phyloP scores from a whole-genome alignment of 2,888 invertebrate species.

The Mermis nigrescens region DNA sequence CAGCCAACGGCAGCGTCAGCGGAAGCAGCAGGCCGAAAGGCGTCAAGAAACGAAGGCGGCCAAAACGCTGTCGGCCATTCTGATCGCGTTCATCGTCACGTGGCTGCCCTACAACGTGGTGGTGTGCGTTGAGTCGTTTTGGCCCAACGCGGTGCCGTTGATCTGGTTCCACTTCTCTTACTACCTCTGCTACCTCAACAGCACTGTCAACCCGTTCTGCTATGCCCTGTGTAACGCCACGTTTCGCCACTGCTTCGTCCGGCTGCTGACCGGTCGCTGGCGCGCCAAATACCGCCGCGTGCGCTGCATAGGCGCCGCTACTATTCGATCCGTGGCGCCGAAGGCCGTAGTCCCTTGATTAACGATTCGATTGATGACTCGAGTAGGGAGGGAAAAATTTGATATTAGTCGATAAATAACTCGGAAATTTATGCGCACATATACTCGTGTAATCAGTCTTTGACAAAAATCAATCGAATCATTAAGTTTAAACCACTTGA shows the following conservation, averaged over 20 bases:
- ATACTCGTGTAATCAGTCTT: too few relatives aligned
- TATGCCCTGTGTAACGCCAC: constrained; percentile 95
- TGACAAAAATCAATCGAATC: too few relatives aligned
- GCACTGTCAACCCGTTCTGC: constrained; percentile 94
- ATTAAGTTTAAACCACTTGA: too few relatives aligned
- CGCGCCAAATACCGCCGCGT: background rate
- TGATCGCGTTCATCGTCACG: constrained; percentile 89
- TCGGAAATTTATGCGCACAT: too few relatives aligned
- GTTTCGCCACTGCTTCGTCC: constrained; percentile 80
- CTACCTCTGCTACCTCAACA: constrained; percentile 95
- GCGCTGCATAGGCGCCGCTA: too few relatives aligned
- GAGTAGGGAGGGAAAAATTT: too few relatives aligned
- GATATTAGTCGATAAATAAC: too few relatives aligned
- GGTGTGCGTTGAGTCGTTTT: constrained; percentile 29
- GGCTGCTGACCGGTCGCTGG: constrained; percentile 88
- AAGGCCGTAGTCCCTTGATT: too few relatives aligned
- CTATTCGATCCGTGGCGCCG: too few relatives aligned
- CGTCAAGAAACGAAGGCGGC: constrained; percentile 88
- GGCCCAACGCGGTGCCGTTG: constrained; percentile 63
- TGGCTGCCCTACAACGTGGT: constrained; percentile 88
- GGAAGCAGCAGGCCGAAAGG: constrained; percentile 50
- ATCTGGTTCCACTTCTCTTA: constrained; percentile 87
- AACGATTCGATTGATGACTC: too few relatives aligned
- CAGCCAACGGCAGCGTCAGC: background rate
- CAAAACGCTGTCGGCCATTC: constrained; percentile 85